A percentile compares a stretch with the other conserved stretches of the same genome.
Conservation (phyloP, 2,888 invertebrate genomes). For the Drosophila histrio region DNA sequence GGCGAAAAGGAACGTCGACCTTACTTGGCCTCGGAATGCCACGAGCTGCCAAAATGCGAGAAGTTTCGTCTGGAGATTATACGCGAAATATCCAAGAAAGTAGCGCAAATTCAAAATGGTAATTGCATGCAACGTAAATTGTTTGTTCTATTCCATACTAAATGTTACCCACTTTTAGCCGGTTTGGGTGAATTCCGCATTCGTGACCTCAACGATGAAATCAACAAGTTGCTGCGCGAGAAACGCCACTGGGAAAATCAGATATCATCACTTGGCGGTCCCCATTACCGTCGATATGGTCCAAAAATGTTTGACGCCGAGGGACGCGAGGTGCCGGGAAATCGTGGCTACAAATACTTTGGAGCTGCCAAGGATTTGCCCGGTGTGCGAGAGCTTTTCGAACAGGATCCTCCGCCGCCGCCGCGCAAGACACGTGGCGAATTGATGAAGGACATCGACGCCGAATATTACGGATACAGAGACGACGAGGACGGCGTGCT, state of each 20-base stretch:
- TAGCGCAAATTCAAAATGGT: conserved; percentile 99
- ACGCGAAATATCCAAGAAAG: conserved; percentile 98
- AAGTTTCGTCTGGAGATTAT: conserved; percentile 99
- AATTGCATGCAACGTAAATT: conserved; percentile 25
- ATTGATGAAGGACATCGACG: conserved; percentile 98
- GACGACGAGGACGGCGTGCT: conserved; percentile 99
- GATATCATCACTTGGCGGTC: conserved; percentile 97
- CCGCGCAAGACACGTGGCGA: conserved; percentile 97
- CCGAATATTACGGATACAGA: conserved; percentile 99
- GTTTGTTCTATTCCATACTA: background rate
- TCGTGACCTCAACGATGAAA: conserved; percentile 99
- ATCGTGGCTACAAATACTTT: conserved; percentile 99
- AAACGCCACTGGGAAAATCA: conserved; percentile 99
- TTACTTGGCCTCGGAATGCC: conserved; percentile 97
- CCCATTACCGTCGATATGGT: conserved; percentile 95
- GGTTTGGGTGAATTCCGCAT: conserved; percentile 99
- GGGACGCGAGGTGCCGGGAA: conserved; percentile 98
- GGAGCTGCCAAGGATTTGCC: conserved; percentile 99
- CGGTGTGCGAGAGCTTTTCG: conserved; percentile 98
- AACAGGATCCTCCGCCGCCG: conserved; percentile 96
- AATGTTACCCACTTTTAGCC: conserved; percentile 86
- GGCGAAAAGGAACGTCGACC: conserved; percentile 95
- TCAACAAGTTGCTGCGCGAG: conserved; percentile 97
- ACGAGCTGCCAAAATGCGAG: conserved; percentile 95
- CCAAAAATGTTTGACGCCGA: conserved; percentile 97